Percentiles rank a stretch among this genome's conserved stretches.
These are phyloP conservation scores for Alexandromys fortis DNA, from an alignment of 2,113 vertebrate genomes.

Conservation along the genomic window DNA sequence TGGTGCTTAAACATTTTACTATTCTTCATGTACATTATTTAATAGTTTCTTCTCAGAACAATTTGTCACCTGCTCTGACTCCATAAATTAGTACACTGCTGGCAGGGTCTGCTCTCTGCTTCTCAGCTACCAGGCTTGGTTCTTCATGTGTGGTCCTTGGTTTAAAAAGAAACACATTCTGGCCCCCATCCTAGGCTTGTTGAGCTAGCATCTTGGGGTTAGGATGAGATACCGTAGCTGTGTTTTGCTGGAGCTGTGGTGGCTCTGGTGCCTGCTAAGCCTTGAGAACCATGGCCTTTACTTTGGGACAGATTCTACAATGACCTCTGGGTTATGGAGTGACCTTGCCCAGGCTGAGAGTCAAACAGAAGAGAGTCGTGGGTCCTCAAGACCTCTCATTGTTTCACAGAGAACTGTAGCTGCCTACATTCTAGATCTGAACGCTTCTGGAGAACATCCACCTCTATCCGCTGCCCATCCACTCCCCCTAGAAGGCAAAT, in stretches of 20 bases:
- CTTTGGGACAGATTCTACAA: neutral
- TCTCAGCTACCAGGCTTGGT: neutral
- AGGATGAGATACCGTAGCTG: no score
- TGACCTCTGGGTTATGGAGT: neutral
- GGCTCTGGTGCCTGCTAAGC: neutral
- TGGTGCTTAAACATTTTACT: neutral
- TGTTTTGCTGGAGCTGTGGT: neutral
- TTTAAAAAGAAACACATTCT: neutral
- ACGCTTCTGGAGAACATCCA: neutral
- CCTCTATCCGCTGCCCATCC: no score
- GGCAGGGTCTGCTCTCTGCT: neutral
- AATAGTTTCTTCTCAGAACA: neutral
- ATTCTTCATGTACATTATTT: neutral
- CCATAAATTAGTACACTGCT: neutral
- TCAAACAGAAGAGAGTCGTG: neutral
- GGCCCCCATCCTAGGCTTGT: neutral
- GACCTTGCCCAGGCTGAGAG: neutral
- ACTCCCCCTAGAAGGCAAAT: no score
- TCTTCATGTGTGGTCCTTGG: neutral
- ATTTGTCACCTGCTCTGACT: neutral
- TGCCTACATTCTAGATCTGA: neutral
- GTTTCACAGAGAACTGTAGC: neutral
- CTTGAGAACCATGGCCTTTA: neutral
- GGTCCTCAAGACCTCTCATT: neutral
- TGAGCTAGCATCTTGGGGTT: neutral